phyloP scores from a whole-genome alignment of 2,888 invertebrate genomes.

The Spicauda simplicius region DNA sequence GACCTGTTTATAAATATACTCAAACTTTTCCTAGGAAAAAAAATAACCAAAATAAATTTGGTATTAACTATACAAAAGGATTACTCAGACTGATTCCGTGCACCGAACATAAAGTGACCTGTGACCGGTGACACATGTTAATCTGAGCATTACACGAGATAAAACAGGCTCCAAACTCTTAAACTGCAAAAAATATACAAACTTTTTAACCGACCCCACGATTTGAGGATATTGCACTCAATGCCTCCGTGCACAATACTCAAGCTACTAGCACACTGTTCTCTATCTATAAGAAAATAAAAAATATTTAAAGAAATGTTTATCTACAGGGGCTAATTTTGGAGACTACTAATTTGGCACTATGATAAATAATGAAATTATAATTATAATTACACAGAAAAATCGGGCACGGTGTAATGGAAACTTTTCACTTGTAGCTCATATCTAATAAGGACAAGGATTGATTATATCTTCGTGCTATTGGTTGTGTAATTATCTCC shows the following conservation, averaged over 20 bases:
- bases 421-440: too few species aligned
- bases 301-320: too few species aligned
- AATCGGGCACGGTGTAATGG: too few species aligned
- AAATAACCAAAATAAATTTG: conserved; percentile 63
- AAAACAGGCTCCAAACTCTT: conserved; percentile 13
- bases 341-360: too few species aligned
- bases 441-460: too few species aligned
- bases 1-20: conserved; percentile 59
- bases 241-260: conserved; percentile 10
- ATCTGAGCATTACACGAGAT: conserved; percentile 16
- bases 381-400: too few species aligned
- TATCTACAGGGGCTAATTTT: too few species aligned
- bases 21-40: conserved; percentile 71
- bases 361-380: too few species aligned
- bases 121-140: conserved; percentile 38
- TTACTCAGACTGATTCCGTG: conserved; percentile 42
- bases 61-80: conserved; percentile 55
- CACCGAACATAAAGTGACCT: conserved; percentile 20
- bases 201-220: neutral
- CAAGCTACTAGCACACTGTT: neutral
- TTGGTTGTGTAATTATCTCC: too few species aligned
- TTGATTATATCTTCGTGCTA: too few species aligned
- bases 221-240: conserved; percentile 23
- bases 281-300: too few species aligned
- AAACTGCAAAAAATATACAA: conserved; percentile 20